Conservation (phyloP, 2,888 invertebrate species). For the Drosophila maculinotata region DNA sequence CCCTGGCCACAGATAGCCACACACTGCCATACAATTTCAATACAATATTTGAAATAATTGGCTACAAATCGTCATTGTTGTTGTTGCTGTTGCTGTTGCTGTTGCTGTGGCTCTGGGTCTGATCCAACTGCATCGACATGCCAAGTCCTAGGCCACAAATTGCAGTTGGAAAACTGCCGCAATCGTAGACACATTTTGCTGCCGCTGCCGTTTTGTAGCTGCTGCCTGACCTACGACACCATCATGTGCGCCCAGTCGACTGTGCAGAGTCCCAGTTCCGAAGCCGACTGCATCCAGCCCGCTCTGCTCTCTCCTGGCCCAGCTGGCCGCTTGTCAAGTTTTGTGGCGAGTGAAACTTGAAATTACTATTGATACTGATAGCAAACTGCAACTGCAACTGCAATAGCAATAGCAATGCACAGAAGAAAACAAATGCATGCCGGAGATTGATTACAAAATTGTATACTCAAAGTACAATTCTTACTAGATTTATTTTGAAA, state of each 20-base stretch:
- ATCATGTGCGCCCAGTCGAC: conserved; percentile 60
- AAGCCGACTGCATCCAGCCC: conserved; percentile 9
- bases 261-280: conserved; percentile 31
- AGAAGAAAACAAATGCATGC: background rate
- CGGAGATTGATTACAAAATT: background rate
- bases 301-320: background rate
- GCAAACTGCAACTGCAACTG: conserved; percentile 59
- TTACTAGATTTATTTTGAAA: background rate
- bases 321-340: conserved; percentile 57
- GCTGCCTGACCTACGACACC: conserved; percentile 76
- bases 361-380: conserved; percentile 82
- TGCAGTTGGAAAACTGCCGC: conserved; percentile 75
- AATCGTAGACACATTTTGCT: conserved; percentile 61
- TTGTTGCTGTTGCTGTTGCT: conserved; percentile 33
- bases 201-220: conserved; percentile 32
- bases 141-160: conserved; percentile 76
- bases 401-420: conserved; percentile 14
- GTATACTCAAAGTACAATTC: background rate
- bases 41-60: conserved; percentile 83
- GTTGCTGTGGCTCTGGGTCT: conserved; percentile 19
- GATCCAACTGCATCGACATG: conserved; percentile 44
- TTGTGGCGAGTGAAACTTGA: conserved; percentile 67
- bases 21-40: conserved; percentile 79
- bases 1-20: conserved; percentile 70
- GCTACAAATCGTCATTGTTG: conserved; percentile 82